Evolutionary conservation across 1,140 invertebrate species (phyloP), one percentile per base, ranked within the genome.

Genomic region (Tetramorium simillimum): DNA sequence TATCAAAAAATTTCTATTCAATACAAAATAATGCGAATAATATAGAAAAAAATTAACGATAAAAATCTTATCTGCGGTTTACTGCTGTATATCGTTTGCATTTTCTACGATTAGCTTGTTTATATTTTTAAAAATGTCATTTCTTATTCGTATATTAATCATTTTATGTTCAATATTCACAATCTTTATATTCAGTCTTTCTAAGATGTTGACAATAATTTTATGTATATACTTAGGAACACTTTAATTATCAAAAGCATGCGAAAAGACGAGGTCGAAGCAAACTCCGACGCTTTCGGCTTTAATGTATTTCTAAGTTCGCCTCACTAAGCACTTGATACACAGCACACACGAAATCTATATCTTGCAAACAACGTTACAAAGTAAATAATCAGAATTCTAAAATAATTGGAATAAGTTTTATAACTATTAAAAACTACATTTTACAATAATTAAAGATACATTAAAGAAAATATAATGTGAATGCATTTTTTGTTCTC

Each of bases 211-310:
- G 21, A 62, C 12, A 43, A 28, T 46, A 69, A 60, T 24, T 58
- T 49, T 37, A 37, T 18, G 24, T 43, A 43, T 14, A 21, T 82
- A 46, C 18, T 43, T 81, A 46, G 16, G 12, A 73, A 7, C n/a
- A 21, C 49, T 14, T 60, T 84, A 84, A 84, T 84, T 33, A 73
- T 84, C 53, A 73, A n/a, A 73, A 73, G 40, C 37, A 73, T 3
- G 53, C 14, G 43, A 75, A 73, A 73, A 18, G 37, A 73, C 37
- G 51, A 43, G 7, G 16, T 21, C 5, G 18, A n/a, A 46, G 40
- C 18, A 37, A 84, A 82, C 53, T 72, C n/a, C 28, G 14, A 33
- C 46, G 21, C 62, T 46, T 12, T 53, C 9, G 5, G 1, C 56
- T 62, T 21, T 18, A 53, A 69, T 51, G 12, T 82, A 33, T 58